Evolutionary conservation across 2,888 invertebrate species (phyloP), one percentile per base, ranked within the genome.

Genomic region (Muscina levida): DNA sequence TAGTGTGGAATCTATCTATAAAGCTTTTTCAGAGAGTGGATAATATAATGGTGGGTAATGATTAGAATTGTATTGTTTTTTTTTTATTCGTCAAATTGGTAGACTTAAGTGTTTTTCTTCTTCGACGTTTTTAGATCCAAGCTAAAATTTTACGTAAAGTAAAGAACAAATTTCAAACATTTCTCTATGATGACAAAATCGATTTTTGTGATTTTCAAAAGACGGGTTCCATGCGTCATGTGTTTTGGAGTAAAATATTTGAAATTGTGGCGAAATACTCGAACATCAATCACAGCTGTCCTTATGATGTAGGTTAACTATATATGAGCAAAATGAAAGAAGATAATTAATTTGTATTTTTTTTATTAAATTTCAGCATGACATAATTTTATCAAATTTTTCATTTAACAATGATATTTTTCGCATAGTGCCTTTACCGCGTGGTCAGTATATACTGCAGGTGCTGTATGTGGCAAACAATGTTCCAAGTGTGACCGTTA

Each of bases 261-360:
- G 11, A n/a, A 1, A 17, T 11, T 6, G 6, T 57, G 1, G 0
- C 2, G 3, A 24, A 71, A 46, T 57, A 26, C n/a, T 57, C 57
- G 5, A 71, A 46, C 46, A 1, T 71, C 1, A 71, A 71, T 71
- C 70, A 71, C 8, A 31, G 4, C 4, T 31, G 31, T 31, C 56
- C 56, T n/a, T 56, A 56, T 56, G 56, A 56, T 11, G 56, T 56
- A 11, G 2, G 56, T 22, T 2, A 3, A 3, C 15, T 17, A 48
- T 15, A 4, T 15, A 48, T 44, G 48, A 22, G 22, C 5, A n/a
- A n/a, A n/a, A n/a, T n/a, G n/a, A n/a, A n/a, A n/a, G n/a, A n/a
- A n/a, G n/a, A n/a, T 31, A 31, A 31, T 31, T 5, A 31, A 26
- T 24, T 24, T 56, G 24, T 26, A 22, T 26, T 56, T 56, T 56